These are phyloP conservation scores for Pseudorhiza aurosa DNA, from an alignment of 30 jellyfish, hydroid and myxozoan species.

Conservation along the genomic window DNA sequence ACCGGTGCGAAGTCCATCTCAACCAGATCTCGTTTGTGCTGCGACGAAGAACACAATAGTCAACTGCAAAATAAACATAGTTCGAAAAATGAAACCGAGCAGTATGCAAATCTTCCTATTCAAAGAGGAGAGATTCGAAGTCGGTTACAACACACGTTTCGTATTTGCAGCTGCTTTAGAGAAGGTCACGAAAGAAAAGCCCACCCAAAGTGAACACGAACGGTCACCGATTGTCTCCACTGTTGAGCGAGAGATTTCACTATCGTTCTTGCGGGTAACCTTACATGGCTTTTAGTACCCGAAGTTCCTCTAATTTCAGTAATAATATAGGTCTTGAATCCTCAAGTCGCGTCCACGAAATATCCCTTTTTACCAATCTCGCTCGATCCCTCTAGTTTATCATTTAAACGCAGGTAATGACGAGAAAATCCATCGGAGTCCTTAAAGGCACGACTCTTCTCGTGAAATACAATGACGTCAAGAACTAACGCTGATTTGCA, in stretches of 20 bases:
- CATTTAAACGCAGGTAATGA: too few species aligned
- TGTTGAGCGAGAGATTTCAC: not conserved
- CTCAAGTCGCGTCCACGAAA: too few species aligned
- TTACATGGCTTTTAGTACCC: too few species aligned
- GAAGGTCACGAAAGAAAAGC: slow-evolving; percentile 30
- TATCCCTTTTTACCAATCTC: too few species aligned
- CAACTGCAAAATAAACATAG: not conserved
- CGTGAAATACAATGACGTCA: too few species aligned
- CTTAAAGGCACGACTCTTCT: too few species aligned
- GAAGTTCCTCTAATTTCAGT: too few species aligned
- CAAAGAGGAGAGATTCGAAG: not conserved
- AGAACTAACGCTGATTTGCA: too few species aligned
- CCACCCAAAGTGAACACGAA: slow-evolving; percentile 68
- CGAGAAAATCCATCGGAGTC: too few species aligned
- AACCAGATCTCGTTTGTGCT: not conserved
- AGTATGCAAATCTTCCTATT: not conserved
- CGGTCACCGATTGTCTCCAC: not conserved
- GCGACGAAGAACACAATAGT: not conserved
- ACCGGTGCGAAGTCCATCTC: too few species aligned
- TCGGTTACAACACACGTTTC: slow-evolving; percentile 7
- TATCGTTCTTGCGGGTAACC: not conserved
- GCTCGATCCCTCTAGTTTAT: too few species aligned
- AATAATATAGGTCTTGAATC: too few species aligned
- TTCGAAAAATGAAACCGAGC: not conserved
- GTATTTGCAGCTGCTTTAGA: slow-evolving; percentile 21